Evolutionary conservation across 2,113 vertebrate genomes (phyloP), one percentile per base, ranked within the genome.

Genomic region (Cephalopterus ornatus): DNA sequence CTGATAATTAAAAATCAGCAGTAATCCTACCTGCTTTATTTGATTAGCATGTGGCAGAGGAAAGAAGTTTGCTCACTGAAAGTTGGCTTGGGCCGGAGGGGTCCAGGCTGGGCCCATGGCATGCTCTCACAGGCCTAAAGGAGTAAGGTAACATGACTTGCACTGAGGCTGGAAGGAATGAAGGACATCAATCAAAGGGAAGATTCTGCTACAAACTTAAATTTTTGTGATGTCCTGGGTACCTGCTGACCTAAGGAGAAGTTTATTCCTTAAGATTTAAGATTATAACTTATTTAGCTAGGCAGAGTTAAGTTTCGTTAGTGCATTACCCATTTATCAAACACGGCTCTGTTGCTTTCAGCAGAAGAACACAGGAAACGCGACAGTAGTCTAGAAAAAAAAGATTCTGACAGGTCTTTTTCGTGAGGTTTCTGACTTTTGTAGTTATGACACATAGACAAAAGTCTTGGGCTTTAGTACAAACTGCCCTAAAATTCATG

Each of bases 51-150:
- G 17, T 13, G 14, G 3, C 2, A 6, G 26, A 8, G 3, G 12
- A 13, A 52, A 41, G 44, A 88, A 35, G 9, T 63, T 67, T 88
- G 53, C 21, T 79, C 11, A 8, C 16, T 59, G 52, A 49, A 85
- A 16, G 42, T 0, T 72, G 52, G 4, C 7, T 82, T 71, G 20
- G 67, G 42, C 21, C 23, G 41, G 33, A 37, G 20, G 17, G 33
- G 4, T 33, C 55, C 18, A 32, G 22, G 14, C 5, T 27, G 53
- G 28, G 37, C 9, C 33, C 11, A 7, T 55, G 24, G 6, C 8
- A 42, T 19, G 11, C 2, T 77, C 4, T 42, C 8, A 10, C 0
- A 1, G 27, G 24, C 32, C 18, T 24, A 12, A 71, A 6, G 14
- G 21, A 58, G 11, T 12, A 14, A 74, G 14, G 10, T 32, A 59